Percentiles rank a stretch among this genome's conserved stretches.
Evolutionary conservation across 2,113 vertebrate genomes (phyloP).

Genomic region (Holacanthus passer): DNA sequence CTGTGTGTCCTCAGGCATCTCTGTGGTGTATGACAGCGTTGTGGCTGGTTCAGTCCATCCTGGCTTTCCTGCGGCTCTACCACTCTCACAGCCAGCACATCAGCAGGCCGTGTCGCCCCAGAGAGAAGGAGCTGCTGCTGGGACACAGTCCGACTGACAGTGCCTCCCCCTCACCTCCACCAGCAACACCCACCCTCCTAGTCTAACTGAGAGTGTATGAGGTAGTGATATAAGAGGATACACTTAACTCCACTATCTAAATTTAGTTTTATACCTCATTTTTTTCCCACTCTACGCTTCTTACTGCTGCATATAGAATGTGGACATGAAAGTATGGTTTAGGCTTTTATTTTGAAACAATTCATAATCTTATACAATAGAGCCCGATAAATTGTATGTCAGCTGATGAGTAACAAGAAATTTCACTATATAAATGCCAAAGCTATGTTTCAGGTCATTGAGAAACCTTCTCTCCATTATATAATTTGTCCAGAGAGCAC

Average conservation of each 20-base stretch:
- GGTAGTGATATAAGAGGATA: not conserved
- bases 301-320: constrained; percentile 1
- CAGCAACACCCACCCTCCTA: constrained; percentile 69
- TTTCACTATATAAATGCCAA: constrained; percentile 29
- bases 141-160: constrained; percentile 64
- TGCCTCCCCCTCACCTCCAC: constrained; percentile 62
- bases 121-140: constrained; percentile 85
- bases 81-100: constrained; percentile 86
- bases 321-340: not conserved
- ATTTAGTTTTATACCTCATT: not conserved
- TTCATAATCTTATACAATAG: not conserved
- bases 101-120: constrained; percentile 77
- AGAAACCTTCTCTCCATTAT: not conserved
- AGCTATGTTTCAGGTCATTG: constrained; percentile 3
- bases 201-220: constrained; percentile 58
- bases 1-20: constrained; percentile 70
- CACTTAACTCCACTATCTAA: not conserved
- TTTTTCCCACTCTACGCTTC: not conserved
- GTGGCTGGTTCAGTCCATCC: constrained; percentile 83
- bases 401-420: not conserved
- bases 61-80: constrained; percentile 86
- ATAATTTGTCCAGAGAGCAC: not conserved
- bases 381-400: constrained; percentile 1
- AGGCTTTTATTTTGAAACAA: constrained; percentile 3
- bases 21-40: constrained; percentile 84